These are phyloP conservation scores for Channallabes apus DNA, from an alignment of 2,797 vertebrate species.

Conservation along the genomic window DNA sequence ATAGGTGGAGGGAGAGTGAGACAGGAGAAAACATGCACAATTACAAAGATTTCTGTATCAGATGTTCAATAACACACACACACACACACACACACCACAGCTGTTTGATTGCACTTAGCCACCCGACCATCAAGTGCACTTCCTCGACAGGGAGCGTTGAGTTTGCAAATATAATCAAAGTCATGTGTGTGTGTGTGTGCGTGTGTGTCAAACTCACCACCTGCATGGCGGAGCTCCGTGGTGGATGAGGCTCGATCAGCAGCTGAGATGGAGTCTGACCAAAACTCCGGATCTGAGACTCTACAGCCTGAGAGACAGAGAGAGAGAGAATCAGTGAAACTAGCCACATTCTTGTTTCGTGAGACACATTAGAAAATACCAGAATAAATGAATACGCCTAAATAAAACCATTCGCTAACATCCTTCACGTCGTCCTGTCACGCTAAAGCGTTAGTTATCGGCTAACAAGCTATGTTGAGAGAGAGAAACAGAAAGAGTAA, in stretches of 20 bases:
- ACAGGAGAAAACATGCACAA: too few species aligned
- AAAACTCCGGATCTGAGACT: slow-evolving; percentile 97
- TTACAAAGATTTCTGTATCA: not conserved
- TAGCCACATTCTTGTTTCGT: not conserved
- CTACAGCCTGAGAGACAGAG: slow-evolving; percentile 80
- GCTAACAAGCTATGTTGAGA: not conserved
- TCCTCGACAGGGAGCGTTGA: slow-evolving; percentile 46
- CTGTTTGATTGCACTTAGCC: slow-evolving; percentile 53
- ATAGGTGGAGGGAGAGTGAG: not conserved
- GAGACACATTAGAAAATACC: not conserved
- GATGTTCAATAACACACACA: not conserved
- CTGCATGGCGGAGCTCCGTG: slow-evolving; percentile 97
- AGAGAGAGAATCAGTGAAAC: slow-evolving; percentile 39
- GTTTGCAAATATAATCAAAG: slow-evolving; percentile 20
- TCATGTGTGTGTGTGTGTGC: not conserved
- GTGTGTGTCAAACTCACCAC: slow-evolving; percentile 80
- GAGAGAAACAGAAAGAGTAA: not conserved
- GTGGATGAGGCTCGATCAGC: slow-evolving; percentile 95
- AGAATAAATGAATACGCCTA: not conserved
- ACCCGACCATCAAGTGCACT: slow-evolving; percentile 60
- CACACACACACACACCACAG: not conserved
- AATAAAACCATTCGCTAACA: not conserved
- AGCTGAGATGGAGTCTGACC: slow-evolving; percentile 97
- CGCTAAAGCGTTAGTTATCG: not conserved
- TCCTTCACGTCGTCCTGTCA: not conserved